Percentiles rank a stretch among this genome's conserved stretches.
Conservation (phyloP, 2,888 invertebrate species). For the Oxystoma pomonae region DNA sequence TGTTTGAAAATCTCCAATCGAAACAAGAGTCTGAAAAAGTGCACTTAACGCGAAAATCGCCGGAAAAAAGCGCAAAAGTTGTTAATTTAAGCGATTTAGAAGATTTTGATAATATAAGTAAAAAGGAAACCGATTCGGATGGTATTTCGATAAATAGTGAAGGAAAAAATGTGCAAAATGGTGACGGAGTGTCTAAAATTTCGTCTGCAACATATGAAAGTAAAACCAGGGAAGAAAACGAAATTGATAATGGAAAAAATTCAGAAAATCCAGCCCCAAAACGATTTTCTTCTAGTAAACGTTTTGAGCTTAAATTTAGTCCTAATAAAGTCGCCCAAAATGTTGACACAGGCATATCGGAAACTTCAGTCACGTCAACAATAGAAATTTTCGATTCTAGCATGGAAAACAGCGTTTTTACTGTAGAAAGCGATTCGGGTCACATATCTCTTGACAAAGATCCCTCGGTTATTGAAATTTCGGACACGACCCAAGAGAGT, state of each 20-base stretch:
- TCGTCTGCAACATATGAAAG: background rate
- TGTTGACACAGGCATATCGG: too few relatives aligned
- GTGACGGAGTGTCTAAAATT: background rate
- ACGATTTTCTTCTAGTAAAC: background rate
- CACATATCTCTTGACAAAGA: background rate
- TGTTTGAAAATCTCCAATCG: conserved; percentile 41
- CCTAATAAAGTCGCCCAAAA: background rate
- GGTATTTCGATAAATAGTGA: conserved; percentile 5
- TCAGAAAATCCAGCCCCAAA: background rate
- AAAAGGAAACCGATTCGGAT: conserved; percentile 15
- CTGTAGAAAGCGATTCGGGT: conserved; percentile 2
- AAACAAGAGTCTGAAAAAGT: conserved; percentile 30
- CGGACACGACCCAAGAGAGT: conserved; percentile 1
- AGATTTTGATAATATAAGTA: conserved; percentile 25
- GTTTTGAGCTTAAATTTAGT: background rate
- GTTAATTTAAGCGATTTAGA: conserved; percentile 26
- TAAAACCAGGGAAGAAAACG: background rate
- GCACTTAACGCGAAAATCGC: conserved; percentile 15
- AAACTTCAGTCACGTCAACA: background rate
- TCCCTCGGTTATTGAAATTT: background rate
- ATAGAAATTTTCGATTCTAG: conserved; percentile 17
- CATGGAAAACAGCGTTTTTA: conserved; percentile 5
- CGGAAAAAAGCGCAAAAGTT: conserved; percentile 8
- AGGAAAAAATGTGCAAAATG: background rate
- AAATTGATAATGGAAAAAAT: background rate